A percentile compares a stretch with the other conserved stretches of the same genome.
Conservation (phyloP, 1,140 invertebrate species). For the Trissolcus basalis region DNA sequence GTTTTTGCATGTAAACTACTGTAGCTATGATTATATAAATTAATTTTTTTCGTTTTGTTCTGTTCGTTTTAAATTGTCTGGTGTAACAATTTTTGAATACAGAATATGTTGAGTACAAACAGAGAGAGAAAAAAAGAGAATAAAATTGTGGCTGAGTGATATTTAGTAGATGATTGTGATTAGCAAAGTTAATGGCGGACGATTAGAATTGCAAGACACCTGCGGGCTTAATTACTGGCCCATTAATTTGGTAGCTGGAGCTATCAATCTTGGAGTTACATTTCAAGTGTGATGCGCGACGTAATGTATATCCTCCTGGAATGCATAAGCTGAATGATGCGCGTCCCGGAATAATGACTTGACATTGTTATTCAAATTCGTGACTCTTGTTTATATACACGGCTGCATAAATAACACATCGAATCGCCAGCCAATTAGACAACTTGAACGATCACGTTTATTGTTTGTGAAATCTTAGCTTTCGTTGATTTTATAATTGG, state of each 20-base stretch:
- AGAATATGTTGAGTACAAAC: too few species aligned
- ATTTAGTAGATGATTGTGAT: constrained; percentile 10
- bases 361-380: constrained; percentile 54
- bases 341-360: constrained; percentile 38
- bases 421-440: constrained; percentile 38
- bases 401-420: constrained; percentile 38
- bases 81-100: too few species aligned
- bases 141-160: too few species aligned
- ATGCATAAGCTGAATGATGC: constrained; percentile 26
- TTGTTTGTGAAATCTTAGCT: constrained; percentile 21
- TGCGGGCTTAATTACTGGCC: constrained; percentile 40
- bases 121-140: too few species aligned
- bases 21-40: too few species aligned
- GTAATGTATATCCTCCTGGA: constrained; percentile 21
- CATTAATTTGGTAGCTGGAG: constrained; percentile 46
- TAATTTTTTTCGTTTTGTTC: too few species aligned
- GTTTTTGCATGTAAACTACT: too few species aligned
- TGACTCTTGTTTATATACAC: constrained; percentile 42
- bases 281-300: constrained; percentile 27
- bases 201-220: constrained; percentile 49
- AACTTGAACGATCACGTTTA: constrained; percentile 38
- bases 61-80: too few species aligned
- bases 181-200: constrained; percentile 42
- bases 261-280: constrained; percentile 47
- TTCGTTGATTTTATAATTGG: too few species aligned